Evolutionary conservation across 2,797 vertebrate genomes (phyloP).

Genomic region (Alca torda): DNA sequence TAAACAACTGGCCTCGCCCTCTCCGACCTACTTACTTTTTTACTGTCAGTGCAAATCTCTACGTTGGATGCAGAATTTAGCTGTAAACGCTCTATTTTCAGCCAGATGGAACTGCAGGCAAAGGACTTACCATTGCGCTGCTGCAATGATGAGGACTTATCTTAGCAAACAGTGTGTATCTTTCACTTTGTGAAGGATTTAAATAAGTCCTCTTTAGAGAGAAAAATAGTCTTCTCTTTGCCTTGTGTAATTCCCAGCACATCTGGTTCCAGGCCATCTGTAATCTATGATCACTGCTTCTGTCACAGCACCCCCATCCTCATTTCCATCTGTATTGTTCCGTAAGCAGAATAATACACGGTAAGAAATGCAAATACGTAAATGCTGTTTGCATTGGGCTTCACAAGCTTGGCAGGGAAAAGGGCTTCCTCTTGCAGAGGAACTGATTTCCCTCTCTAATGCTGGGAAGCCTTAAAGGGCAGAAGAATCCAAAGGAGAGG

Average conservation of each 20-base stretch:
- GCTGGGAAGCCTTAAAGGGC: neutral
- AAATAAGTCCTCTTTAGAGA: neutral
- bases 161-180: neutral
- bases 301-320: neutral
- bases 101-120: neutral
- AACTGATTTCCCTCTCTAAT: neutral
- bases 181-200: neutral
- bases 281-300: neutral
- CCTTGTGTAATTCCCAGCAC: neutral
- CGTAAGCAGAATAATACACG: neutral
- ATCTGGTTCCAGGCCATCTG: neutral
- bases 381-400: neutral
- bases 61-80: neutral
- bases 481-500: neutral
- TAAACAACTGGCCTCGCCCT: rapidly evolving
- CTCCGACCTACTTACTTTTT: rapidly evolving
- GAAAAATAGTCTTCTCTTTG: neutral
- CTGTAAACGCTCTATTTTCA: neutral
- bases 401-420: neutral
- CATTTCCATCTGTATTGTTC: neutral
- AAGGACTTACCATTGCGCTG: rapidly evolving
- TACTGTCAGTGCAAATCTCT: rapidly evolving
- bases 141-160: neutral
- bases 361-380: neutral
- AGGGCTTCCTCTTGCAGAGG: neutral